Evolutionary conservation across 2,888 invertebrate species (phyloP), one percentile per base, ranked within the genome.

Genomic region (Lacanobia oleracea): DNA sequence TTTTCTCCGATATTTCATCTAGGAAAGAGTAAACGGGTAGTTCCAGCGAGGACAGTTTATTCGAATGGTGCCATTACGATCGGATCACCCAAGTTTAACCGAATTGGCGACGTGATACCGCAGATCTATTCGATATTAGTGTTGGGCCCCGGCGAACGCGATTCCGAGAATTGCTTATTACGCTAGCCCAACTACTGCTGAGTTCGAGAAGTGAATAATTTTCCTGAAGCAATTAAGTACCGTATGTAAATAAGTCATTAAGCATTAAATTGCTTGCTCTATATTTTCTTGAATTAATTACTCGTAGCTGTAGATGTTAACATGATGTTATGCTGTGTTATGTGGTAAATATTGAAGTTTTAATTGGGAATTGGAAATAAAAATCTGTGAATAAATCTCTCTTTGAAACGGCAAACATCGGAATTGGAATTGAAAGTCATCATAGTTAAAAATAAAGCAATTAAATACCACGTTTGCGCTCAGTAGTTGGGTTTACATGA

Each of bases 81-180:
- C 68, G 78, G 85, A 86, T 88, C 87, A 82, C 80, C 84, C 70
- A 88, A 91, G 86, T 90, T 90, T 86, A 85, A 82, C 84, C 81
- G 85, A 88, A 91, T 89, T 87, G 88, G 81, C 86, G 88, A 89
- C 89, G 89, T 89, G 88, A 89, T 87, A 79, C 77, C 86, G 86
- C 88, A 89, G 73, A 85, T 86, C 83, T 83, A 88, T 89, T 86
- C 81, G 75, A 75, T 82, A 82, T 85, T 87, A 87, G 81, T 70
- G 79, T 64, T 43, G 75, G 67, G 65, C 43, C 27, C 23, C 64
- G 37, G 50, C 45, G 43, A 59, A 75, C 62, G 61, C 50, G 33
- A 57, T 61, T 51, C 6, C 18, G n/a, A 73, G 53, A 64, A 79
- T 50, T 45, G 50, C 64, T 64, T 79, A 54, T 50, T 56, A 54